These are phyloP conservation scores for Hetaerina titia DNA, from an alignment of 2,888 invertebrate genomes.

Conservation along the genomic window DNA sequence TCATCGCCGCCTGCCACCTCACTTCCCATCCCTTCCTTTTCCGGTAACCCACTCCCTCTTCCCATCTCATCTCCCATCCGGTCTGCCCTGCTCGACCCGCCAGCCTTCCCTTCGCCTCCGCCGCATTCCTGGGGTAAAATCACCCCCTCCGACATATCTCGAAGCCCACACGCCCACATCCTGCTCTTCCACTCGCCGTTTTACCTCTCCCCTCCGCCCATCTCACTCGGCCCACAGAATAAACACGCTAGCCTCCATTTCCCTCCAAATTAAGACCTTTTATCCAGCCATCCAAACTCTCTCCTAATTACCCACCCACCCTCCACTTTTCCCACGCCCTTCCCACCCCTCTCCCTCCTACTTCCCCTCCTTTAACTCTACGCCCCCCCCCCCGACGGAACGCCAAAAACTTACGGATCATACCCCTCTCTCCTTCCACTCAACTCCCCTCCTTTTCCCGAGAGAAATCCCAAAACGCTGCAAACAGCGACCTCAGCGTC, in stretches of 20 bases:
- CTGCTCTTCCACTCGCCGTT: background rate
- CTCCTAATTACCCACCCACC: background rate
- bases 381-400: background rate
- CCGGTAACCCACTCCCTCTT: background rate
- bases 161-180: background rate
- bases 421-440: background rate
- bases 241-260: constrained; percentile 47
- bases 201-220: background rate
- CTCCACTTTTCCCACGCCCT: background rate
- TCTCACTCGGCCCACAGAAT: constrained; percentile 23
- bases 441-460: background rate
- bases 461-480: constrained; percentile 23
- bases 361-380: background rate
- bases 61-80: background rate
- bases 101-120: background rate
- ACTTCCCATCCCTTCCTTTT: background rate
- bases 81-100: background rate
- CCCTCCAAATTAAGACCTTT: constrained; percentile 44
- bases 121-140: background rate
- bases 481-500: constrained; percentile 24
- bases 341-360: background rate
- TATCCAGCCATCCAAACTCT: constrained; percentile 32
- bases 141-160: background rate
- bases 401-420: constrained; percentile 51
- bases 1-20: background rate